A percentile compares a stretch with the other conserved stretches of the same genome.
Conservation (phyloP, 2,113 vertebrate species). For the Meles meles region DNA sequence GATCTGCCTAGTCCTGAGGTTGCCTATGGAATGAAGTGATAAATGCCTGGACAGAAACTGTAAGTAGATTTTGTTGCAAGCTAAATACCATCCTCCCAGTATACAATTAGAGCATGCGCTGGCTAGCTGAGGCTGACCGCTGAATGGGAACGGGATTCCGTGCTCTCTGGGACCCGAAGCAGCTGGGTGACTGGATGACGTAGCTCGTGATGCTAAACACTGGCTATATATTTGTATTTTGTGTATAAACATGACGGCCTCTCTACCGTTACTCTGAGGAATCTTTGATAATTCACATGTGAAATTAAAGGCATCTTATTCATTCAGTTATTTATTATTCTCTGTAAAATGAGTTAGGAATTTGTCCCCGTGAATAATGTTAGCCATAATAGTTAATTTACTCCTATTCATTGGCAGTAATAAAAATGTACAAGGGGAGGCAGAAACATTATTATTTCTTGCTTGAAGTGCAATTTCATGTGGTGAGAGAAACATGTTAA, state of each 20-base stretch:
- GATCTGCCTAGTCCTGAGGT: neutral
- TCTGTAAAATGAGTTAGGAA: slow-evolving; percentile 86
- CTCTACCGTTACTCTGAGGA: slow-evolving; percentile 72
- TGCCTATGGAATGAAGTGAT: slow-evolving; percentile 13
- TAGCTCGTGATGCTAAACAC: slow-evolving; percentile 42
- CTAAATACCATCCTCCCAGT: neutral
- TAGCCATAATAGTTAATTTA: slow-evolving; percentile 89
- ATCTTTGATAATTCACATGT: slow-evolving; percentile 84
- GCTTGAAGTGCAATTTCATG: slow-evolving; percentile 89
- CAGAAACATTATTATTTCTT: slow-evolving; percentile 89
- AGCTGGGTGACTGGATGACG: neutral
- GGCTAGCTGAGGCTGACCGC: neutral
- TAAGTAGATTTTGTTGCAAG: neutral
- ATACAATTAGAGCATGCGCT: neutral
- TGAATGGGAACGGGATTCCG: neutral
- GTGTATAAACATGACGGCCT: slow-evolving; percentile 70
- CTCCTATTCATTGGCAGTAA: slow-evolving; percentile 89
- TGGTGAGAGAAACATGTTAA: slow-evolving; percentile 87
- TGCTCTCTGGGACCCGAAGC: neutral
- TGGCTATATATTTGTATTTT: slow-evolving; percentile 61
- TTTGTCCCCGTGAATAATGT: slow-evolving; percentile 87
- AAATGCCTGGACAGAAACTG: neutral
- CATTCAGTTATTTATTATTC: slow-evolving; percentile 88
- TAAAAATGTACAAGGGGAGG: slow-evolving; percentile 87
- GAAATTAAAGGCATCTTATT: slow-evolving; percentile 88